Percentiles rank a stretch among this genome's conserved stretches.
Conservation (phyloP, 2,797 vertebrate genomes). For the Allobates femoralis region DNA sequence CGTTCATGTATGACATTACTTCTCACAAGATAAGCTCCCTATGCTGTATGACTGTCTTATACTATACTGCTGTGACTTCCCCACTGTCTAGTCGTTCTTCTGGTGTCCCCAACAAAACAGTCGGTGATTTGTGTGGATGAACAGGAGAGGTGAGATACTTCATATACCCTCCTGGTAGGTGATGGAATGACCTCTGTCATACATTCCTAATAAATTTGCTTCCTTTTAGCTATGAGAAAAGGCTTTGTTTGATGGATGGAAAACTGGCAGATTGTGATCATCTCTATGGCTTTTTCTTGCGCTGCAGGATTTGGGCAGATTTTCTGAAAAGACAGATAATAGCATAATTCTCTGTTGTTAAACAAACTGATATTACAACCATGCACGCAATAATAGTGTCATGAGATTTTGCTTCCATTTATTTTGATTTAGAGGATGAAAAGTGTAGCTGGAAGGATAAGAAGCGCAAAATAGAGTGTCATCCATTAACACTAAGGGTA, state of each 20-base stretch:
- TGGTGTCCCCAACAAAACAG: not conserved
- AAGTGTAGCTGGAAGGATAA: too few relatives aligned
- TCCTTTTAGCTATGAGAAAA: not conserved
- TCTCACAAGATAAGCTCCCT: not conserved
- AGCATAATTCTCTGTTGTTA: not conserved
- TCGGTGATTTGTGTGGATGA: not conserved
- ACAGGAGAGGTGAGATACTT: not conserved
- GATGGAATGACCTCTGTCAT: not conserved
- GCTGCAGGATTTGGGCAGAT: constrained; percentile 7
- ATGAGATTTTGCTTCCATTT: not conserved
- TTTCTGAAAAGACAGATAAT: constrained; percentile 9
- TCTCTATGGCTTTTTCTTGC: not conserved
- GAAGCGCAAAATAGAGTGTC: too few relatives aligned
- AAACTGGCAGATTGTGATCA: constrained; percentile 1
- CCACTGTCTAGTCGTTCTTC: not conserved
- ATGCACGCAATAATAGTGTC: not conserved
- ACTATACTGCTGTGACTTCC: too few relatives aligned
- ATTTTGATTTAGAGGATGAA: too few relatives aligned
- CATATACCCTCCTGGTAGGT: not conserved
- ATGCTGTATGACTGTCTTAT: too few relatives aligned
- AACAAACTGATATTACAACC: not conserved
- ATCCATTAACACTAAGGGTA: too few relatives aligned
- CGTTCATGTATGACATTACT: not conserved
- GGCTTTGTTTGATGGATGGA: not conserved
- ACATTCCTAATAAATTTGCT: not conserved